Percentiles rank a stretch among this genome's conserved stretches.
Evolutionary conservation across 2,797 vertebrate genomes (phyloP).

Genomic region (Leucoraja ocellata): DNA sequence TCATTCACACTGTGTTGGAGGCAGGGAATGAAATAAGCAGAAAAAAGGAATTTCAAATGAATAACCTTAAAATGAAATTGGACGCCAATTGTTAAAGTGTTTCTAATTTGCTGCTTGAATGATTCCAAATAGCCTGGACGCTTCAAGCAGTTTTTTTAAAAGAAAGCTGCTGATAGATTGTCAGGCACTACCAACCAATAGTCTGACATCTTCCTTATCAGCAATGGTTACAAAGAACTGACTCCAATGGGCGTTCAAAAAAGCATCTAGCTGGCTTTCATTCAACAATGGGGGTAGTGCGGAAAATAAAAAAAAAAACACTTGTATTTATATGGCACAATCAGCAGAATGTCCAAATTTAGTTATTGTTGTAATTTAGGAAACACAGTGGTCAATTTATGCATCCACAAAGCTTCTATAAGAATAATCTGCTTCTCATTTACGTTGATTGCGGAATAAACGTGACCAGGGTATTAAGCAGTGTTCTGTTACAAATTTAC

Average conservation of each 20-base stretch:
- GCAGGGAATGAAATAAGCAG: not conserved
- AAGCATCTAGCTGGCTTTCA: not conserved
- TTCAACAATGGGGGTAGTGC: not conserved
- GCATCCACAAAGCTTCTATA: too few species aligned
- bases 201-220: not conserved
- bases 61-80: constrained; percentile 27
- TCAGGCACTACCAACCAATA: not conserved
- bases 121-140: constrained; percentile 11
- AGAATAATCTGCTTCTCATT: too few species aligned
- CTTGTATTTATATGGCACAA: too few species aligned
- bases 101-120: constrained; percentile 43
- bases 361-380: too few species aligned
- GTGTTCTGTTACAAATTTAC: not conserved
- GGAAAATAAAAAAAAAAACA: too few species aligned
- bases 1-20: not conserved
- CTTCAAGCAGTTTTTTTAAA: not conserved
- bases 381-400: too few species aligned
- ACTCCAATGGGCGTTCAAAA: not conserved
- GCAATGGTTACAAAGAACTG: not conserved
- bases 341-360: too few species aligned
- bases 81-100: constrained; percentile 3
- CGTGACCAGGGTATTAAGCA: not conserved
- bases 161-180: not conserved
- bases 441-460: too few species aligned
- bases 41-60: constrained; percentile 3